A percentile compares a stretch with the other conserved stretches of the same genome.
Conservation (phyloP, 2,797 vertebrate species). For the Poecilia velifera region DNA sequence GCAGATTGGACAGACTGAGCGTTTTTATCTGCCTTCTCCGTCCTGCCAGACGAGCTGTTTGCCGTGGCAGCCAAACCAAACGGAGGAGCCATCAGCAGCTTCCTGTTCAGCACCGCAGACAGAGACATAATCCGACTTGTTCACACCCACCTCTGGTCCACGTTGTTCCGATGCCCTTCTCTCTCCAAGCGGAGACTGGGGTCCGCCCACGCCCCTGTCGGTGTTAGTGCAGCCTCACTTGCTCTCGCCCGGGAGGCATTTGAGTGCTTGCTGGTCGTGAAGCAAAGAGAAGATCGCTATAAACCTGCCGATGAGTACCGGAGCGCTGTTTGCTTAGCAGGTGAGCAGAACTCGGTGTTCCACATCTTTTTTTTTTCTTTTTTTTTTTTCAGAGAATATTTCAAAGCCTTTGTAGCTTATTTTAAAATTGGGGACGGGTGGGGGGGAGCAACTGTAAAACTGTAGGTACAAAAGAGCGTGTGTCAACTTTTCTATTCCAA, state of each 20-base stretch:
- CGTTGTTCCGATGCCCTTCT: conserved; percentile 34
- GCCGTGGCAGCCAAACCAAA: conserved; percentile 1
- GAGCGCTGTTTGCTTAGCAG: conserved; percentile 58
- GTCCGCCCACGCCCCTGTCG: conserved; percentile 53
- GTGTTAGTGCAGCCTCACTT: conserved; percentile 54
- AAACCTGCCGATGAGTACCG: conserved; percentile 39
- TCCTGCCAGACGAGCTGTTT: conserved; percentile 29
- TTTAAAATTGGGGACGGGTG: background rate
- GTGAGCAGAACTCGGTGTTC: conserved; percentile 38
- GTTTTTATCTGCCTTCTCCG: conserved; percentile 1
- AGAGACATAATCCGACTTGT: conserved; percentile 50
- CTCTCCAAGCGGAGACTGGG: conserved; percentile 34
- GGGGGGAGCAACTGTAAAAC: no score
- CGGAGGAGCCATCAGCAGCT: conserved; percentile 26
- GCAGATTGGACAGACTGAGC: conserved; percentile 37
- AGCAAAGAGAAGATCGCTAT: conserved; percentile 36
- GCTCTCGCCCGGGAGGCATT: conserved; percentile 37
- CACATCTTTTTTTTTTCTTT: background rate
- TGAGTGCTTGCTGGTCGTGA: conserved; percentile 52
- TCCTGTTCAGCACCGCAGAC: conserved; percentile 73
- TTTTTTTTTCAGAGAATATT: conserved; percentile 9
- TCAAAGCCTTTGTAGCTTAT: conserved; percentile 25
- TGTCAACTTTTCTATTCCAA: background rate
- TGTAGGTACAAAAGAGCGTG: background rate
- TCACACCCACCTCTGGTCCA: conserved; percentile 66